Conservation (phyloP, 2,888 invertebrate genomes). For the Lasioglossum zephyrum region DNA sequence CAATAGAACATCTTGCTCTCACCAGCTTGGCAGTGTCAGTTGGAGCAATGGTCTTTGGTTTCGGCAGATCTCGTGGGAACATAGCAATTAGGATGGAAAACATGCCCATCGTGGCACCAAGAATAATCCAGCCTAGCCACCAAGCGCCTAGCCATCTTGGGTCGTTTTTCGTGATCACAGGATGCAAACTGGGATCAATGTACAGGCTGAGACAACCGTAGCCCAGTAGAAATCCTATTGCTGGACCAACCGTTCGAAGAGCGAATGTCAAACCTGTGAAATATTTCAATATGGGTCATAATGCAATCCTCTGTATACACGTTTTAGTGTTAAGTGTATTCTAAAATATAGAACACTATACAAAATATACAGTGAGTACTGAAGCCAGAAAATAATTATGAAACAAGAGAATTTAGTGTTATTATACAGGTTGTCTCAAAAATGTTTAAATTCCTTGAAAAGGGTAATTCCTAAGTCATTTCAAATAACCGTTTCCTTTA, state of each 20-base stretch:
- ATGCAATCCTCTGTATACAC: background rate
- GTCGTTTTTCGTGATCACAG: slow-evolving; percentile 86
- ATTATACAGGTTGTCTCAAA: background rate
- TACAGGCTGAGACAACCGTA: slow-evolving; percentile 86
- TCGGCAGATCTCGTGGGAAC: slow-evolving; percentile 87
- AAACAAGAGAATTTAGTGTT: background rate
- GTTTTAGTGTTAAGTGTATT: background rate
- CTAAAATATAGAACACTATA: background rate
- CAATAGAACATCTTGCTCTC: background rate
- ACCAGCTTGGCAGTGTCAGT: slow-evolving; percentile 55
- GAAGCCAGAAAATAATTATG: background rate
- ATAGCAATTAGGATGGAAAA: slow-evolving; percentile 88
- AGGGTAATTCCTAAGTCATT: too few relatives aligned
- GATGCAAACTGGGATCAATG: slow-evolving; percentile 87
- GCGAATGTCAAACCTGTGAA: slow-evolving; percentile 85
- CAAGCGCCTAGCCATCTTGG: slow-evolving; percentile 91
- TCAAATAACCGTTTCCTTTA: too few relatives aligned
- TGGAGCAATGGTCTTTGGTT: slow-evolving; percentile 73
- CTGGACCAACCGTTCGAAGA: slow-evolving; percentile 86
- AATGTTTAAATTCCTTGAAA: too few relatives aligned
- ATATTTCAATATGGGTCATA: background rate
- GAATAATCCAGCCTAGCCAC: slow-evolving; percentile 90
- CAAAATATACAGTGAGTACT: background rate
- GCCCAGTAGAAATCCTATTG: slow-evolving; percentile 87
- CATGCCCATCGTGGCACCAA: slow-evolving; percentile 86